A percentile compares a stretch with the other conserved stretches of the same genome.
Conservation (phyloP, 2,797 vertebrate genomes). For the Xiphophorus birchmanni region DNA sequence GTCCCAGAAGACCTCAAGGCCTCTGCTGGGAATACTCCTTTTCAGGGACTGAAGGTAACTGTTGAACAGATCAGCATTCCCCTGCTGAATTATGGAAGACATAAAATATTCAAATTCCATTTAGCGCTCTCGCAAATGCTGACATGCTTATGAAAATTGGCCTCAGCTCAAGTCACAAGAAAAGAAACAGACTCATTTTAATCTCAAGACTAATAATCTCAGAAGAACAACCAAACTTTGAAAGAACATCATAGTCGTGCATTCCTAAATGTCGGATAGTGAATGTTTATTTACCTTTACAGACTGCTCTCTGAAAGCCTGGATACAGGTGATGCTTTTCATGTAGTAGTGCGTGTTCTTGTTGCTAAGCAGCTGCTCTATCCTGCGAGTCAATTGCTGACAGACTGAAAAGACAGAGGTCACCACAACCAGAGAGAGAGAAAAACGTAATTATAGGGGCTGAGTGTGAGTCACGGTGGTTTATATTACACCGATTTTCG, state of each 20-base stretch:
- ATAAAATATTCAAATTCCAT: slow-evolving; percentile 48
- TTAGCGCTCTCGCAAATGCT: slow-evolving; percentile 32
- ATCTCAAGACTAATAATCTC: slow-evolving; percentile 47
- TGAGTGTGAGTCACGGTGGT: slow-evolving; percentile 31
- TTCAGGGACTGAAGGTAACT: slow-evolving; percentile 88
- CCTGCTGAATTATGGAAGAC: slow-evolving; percentile 67
- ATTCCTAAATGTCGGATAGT: slow-evolving; percentile 11
- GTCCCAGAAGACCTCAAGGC: slow-evolving; percentile 92
- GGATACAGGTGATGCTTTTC: slow-evolving; percentile 91
- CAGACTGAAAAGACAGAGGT: slow-evolving; percentile 83
- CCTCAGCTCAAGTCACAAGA: slow-evolving; percentile 30
- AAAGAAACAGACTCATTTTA: slow-evolving; percentile 44
- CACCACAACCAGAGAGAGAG: slow-evolving; percentile 58
- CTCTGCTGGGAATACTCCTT: slow-evolving; percentile 84
- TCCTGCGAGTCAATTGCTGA: slow-evolving; percentile 88
- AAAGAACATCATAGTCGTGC: slow-evolving; percentile 11
- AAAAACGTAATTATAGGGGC: slow-evolving; percentile 53
- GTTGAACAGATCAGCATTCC: slow-evolving; percentile 87
- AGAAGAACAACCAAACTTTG: slow-evolving; percentile 19
- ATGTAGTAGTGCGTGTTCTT: slow-evolving; percentile 88
- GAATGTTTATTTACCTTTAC: slow-evolving; percentile 84
- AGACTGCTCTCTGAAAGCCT: slow-evolving; percentile 90
- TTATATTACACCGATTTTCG: slow-evolving; percentile 16
- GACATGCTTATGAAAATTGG: slow-evolving; percentile 33
- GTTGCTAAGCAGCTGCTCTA: slow-evolving; percentile 92